Conservation (phyloP, 1,140 invertebrate genomes). For the Centruroides vittatus region DNA sequence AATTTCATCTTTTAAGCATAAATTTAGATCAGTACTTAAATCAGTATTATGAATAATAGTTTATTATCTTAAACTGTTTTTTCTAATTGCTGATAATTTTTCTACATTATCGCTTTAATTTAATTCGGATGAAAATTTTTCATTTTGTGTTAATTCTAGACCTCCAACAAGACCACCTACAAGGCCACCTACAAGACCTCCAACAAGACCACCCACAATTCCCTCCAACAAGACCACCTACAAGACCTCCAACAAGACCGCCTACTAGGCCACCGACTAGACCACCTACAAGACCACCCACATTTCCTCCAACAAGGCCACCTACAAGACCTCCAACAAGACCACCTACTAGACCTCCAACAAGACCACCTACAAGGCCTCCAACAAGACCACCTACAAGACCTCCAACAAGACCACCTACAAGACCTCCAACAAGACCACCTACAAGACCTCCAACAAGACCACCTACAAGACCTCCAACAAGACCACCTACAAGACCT, state of each 20-base stretch:
- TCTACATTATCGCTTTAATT: no score
- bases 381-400: neutral
- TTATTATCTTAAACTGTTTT: no score
- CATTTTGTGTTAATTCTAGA: neutral
- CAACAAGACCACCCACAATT: neutral
- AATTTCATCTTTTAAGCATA: no score
- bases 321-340: neutral
- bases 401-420: neutral
- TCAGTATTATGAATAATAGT: no score
- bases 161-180: neutral
- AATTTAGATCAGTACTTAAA: no score
- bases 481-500: neutral
- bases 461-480: neutral
- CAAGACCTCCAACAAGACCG: neutral
- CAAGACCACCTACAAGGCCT: neutral
- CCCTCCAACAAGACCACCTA: neutral
- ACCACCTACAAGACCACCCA: neutral
- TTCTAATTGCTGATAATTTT: no score
- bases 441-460: neutral
- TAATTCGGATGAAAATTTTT: no score
- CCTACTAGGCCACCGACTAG: neutral
- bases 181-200: neutral
- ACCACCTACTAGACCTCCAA: neutral
- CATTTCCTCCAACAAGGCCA: neutral
- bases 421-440: neutral